phyloP scores from a whole-genome alignment of 2,797 vertebrate genomes.

The Phyllotis vaccarum region DNA sequence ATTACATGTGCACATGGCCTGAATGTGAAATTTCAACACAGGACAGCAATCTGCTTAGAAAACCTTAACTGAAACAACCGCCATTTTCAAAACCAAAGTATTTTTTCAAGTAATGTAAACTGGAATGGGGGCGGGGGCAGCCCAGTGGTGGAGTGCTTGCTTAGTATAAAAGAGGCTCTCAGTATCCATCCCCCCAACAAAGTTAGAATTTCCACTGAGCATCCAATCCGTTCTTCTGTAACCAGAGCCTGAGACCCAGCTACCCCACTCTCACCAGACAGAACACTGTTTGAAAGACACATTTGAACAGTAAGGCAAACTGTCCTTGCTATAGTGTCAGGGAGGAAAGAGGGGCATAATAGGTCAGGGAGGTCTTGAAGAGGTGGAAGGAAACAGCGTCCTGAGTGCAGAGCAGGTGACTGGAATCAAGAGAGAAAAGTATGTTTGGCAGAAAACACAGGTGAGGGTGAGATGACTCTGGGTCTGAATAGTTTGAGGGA shows the following conservation, averaged over 20 bases:
- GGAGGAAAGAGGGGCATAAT: neutral
- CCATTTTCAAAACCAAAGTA: constrained; percentile 18
- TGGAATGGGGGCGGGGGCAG: neutral
- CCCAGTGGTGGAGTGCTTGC: neutral
- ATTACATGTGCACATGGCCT: neutral
- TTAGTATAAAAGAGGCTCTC: neutral
- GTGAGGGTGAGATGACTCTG: neutral
- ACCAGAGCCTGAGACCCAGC: neutral
- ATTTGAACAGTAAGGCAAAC: neutral
- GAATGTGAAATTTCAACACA: neutral
- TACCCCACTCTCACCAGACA: neutral
- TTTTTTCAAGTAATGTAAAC: neutral
- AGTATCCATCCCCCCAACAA: too few relatives aligned
- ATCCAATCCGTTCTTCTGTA: neutral
- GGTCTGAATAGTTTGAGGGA: neutral
- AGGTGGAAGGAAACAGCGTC: neutral
- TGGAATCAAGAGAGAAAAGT: neutral
- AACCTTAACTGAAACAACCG: neutral
- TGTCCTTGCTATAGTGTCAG: neutral
- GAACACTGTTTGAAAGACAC: neutral
- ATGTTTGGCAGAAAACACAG: neutral
- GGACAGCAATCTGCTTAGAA: neutral
- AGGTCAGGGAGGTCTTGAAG: neutral
- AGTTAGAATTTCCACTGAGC: neutral
- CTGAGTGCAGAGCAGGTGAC: neutral